Evolutionary conservation across 92 coral and sea anemone species (phyloP).

Genomic region (Siderastrea siderea): DNA sequence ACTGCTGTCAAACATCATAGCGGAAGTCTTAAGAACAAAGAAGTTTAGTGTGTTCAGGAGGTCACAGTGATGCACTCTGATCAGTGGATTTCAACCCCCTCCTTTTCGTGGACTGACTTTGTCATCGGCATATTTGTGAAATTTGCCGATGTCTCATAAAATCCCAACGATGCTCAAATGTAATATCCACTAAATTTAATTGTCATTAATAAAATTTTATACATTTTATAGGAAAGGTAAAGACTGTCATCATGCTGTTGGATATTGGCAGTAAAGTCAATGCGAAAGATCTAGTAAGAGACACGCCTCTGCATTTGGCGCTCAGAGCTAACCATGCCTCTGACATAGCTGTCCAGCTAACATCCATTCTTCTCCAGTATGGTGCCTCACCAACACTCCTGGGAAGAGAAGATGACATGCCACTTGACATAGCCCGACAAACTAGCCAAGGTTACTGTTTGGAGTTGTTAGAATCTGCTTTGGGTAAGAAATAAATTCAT

Average conservation of each 20-base stretch:
- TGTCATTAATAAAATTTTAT: background rate
- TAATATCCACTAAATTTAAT: too few species aligned
- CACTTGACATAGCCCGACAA: conserved; percentile 75
- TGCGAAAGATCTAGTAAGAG: conserved; percentile 87
- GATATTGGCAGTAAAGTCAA: conserved; percentile 88
- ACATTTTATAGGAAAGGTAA: conserved; percentile 71
- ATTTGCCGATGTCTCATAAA: too few species aligned
- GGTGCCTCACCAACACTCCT: conserved; percentile 87
- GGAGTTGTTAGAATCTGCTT: conserved; percentile 78
- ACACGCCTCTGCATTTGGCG: conserved; percentile 90
- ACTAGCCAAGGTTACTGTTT: conserved; percentile 79
- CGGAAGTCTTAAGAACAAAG: too few species aligned
- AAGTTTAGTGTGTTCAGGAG: too few species aligned
- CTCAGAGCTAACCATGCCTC: conserved; percentile 84
- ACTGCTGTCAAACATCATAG: too few species aligned
- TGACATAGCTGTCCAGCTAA: conserved; percentile 83
- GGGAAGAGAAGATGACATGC: conserved; percentile 91
- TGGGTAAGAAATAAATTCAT: conserved; percentile 63
- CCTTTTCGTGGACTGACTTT: too few species aligned
- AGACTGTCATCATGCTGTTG: conserved; percentile 73
- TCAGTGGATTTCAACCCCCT: too few species aligned
- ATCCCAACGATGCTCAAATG: too few species aligned
- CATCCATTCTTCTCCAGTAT: conserved; percentile 78
- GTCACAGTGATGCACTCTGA: too few species aligned
- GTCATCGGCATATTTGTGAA: too few species aligned